Base-by-base conservation (phyloP, 23 tunicate species). In the Diplosoma virens region DNA sequence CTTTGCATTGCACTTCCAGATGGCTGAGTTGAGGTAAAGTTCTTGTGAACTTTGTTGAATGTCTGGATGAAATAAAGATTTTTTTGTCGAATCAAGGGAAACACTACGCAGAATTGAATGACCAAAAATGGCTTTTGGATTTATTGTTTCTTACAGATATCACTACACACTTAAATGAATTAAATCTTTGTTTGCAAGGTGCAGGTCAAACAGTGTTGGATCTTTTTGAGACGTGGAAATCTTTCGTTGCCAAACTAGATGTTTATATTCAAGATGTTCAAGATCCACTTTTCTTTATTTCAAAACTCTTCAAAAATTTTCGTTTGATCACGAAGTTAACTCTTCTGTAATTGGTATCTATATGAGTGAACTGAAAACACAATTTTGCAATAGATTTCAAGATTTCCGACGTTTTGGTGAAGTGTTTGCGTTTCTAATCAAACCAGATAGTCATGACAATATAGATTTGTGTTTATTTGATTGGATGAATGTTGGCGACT, bases 171-270 rank as follows among this genome's bases (percentile, higher is more conserved):
- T 48, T 76, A 35, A 76, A 58, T 48, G 47, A 76, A 76, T 58
- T 76, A 22, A 76, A 76, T 76, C 70, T 76, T 76, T 71, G 81
- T 59, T 58, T 76, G 81, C 81, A 56, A 26, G 70, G 70, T 76
- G 14, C 71, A 58, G 33, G 32, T 11, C 71, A 76, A 76, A 76
- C 71, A 29, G 70, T 76, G 70, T 5, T 76, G 71, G 52, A 59
- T 76, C 70, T 76, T 76, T 76, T n/a, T n/a, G n/a, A n/a, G n/a
- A n/a, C n/a, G n/a, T n/a, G n/a, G n/a, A n/a, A n/a, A n/a, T n/a
- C n/a, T n/a, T 76, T 76, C 58, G 81, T 76, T 58, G 68, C 81
- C 46, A 76, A 56, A 76, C 32, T 76, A 50, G 48, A 76, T 76
- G 32, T 76, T 32, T 76, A 76, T 20, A 29, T 53, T 22, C 81